Conservation (phyloP, 1,140 invertebrate species). For the Dinothrombium tinctorium region DNA sequence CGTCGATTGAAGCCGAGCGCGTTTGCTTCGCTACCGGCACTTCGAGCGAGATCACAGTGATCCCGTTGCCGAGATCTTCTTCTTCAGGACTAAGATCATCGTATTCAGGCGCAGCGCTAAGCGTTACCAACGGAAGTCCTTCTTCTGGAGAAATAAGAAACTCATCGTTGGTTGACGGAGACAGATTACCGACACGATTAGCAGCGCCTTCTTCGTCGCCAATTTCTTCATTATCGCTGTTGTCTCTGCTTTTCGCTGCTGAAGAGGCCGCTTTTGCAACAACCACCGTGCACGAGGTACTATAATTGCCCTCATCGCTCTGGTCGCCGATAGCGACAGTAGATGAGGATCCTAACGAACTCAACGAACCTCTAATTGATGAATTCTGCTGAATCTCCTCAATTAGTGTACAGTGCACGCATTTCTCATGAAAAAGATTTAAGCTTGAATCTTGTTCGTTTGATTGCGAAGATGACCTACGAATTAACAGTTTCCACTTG, state of each 20-base stretch:
- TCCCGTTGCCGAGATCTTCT: slow-evolving; percentile 16
- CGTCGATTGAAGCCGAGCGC: slow-evolving; percentile 13
- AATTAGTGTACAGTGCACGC: slow-evolving; percentile 16
- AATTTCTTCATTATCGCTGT: background rate
- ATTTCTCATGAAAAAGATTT: slow-evolving; percentile 18
- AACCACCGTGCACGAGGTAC: too few relatives aligned
- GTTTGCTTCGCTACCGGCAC: slow-evolving; percentile 13
- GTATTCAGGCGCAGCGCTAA: slow-evolving; percentile 13
- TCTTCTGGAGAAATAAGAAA: slow-evolving; percentile 10
- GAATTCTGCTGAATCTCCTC: slow-evolving; percentile 7
- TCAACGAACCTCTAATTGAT: background rate
- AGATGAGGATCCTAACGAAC: background rate
- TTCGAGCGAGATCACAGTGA: slow-evolving; percentile 17
- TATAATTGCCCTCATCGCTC: too few relatives aligned
- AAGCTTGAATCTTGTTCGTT: background rate
- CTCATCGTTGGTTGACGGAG: background rate
- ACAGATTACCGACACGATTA: background rate
- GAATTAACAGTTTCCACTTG: slow-evolving; percentile 11
- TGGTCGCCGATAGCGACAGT: background rate
- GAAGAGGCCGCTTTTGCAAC: too few relatives aligned
- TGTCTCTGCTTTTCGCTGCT: background rate
- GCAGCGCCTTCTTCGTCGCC: background rate
- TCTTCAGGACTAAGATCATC: slow-evolving; percentile 4
- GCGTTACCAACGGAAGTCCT: slow-evolving; percentile 18
- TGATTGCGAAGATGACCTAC: slow-evolving; percentile 9